These are phyloP conservation scores for Carollia perspicillata DNA, from an alignment of 2,113 vertebrate genomes.

Conservation along the genomic window DNA sequence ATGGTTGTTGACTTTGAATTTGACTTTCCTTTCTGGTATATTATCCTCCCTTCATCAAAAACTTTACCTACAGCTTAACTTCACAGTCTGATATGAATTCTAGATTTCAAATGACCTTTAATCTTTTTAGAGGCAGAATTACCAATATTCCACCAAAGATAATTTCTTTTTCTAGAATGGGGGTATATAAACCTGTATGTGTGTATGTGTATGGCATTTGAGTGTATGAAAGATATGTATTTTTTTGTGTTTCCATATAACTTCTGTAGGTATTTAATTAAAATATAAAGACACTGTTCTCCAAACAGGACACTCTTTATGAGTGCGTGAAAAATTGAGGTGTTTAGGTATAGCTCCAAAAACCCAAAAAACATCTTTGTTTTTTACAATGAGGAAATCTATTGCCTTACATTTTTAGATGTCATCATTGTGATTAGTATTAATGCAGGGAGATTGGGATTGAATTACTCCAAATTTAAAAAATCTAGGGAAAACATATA, in stretches of 20 bases:
- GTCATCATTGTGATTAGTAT: neutral
- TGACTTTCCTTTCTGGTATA: neutral
- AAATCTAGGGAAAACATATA: neutral
- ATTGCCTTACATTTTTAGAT: neutral
- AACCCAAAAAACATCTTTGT: too few relatives aligned
- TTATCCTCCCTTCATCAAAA: neutral
- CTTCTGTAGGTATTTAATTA: neutral
- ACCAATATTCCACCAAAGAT: neutral
- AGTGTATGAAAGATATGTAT: neutral
- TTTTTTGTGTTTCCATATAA: neutral
- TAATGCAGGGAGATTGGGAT: neutral
- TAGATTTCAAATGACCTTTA: neutral
- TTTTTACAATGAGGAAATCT: neutral
- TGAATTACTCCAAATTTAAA: neutral
- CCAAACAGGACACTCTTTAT: neutral
- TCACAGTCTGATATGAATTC: constrained; percentile 1
- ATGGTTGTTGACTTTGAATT: neutral
- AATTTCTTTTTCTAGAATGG: neutral
- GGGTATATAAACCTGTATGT: neutral
- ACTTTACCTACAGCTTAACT: neutral
- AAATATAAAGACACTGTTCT: neutral
- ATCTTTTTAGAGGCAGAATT: neutral
- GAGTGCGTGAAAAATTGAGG: neutral
- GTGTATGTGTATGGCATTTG: neutral
- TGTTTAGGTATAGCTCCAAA: neutral